phyloP scores from a whole-genome alignment of 2,797 vertebrate genomes.

The Tauraco hartlaubi region DNA sequence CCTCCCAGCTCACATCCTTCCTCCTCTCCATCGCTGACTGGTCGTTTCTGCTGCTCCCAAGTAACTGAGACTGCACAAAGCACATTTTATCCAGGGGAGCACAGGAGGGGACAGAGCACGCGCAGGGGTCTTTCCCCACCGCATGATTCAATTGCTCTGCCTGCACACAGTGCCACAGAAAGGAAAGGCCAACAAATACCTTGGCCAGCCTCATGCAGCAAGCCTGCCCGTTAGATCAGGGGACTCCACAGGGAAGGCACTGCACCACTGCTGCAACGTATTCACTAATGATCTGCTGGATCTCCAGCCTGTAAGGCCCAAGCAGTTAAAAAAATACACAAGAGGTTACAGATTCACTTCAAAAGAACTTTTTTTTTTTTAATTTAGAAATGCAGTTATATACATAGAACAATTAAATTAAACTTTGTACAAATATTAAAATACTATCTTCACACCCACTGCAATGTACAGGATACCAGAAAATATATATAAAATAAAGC shows the following conservation, averaged over 20 bases:
- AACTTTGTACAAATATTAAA: slow-evolving; percentile 98
- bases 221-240: background rate
- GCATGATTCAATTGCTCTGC: rapidly evolving
- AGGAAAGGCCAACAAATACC: background rate
- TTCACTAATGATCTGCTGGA: background rate
- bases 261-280: background rate
- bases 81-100: rapidly evolving
- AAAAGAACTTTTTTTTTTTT: slow-evolving; percentile 81
- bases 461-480: slow-evolving; percentile 90
- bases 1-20: background rate
- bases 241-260: background rate
- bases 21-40: background rate
- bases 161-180: background rate
- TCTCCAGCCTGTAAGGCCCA: background rate
- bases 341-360: slow-evolving; percentile 58
- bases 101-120: background rate
- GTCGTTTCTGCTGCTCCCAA: background rate
- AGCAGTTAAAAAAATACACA: background rate
- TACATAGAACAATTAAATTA: slow-evolving; percentile 97
- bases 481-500: slow-evolving; percentile 83
- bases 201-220: background rate
- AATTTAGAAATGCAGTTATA: slow-evolving; percentile 92
- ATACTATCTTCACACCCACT: slow-evolving; percentile 96
- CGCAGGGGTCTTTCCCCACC: background rate
- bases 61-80: no score